Base-by-base conservation (phyloP, 2,888 invertebrate genomes). In the Anagyrus pseudococci region DNA sequence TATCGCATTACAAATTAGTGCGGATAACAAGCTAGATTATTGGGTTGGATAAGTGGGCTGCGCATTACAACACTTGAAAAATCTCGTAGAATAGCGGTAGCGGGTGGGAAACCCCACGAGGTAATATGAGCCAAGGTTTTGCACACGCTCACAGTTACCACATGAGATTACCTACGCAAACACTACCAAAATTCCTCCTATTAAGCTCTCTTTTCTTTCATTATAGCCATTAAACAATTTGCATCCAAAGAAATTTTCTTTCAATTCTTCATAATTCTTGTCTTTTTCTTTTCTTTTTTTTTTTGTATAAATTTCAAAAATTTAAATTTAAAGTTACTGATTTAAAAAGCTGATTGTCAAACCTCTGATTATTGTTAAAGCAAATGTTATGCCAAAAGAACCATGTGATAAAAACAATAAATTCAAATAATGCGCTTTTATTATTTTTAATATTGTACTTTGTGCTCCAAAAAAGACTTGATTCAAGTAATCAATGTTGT, bases 61-160 rank as follows among this genome's bases (percentile, higher is more conserved):
- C 53, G 56, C 49, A 57, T 17, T 56, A 48, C 50, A 56, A 59
- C 19, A 26, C 23, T 61, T 22, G 53, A 54, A 60, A 66, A 67
- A 64, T 62, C 68, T 71, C 71, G 80, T 74, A 76, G 80, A 74
- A 74, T 71, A 73, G 82, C 81, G 83, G 83, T 84, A 82, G 82
- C 84, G 82, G 85, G 87, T 84, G 85, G 88, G 87, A 86, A 88
- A 92, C 88, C 92, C 88, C 92, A 91, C 87, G 87, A 87, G 89
- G 91, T 89, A 91, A 89, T 89, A 89, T 91, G 92, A 91, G 91
- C 85, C 75, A 71, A 71, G 72, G 70, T 72, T 76, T 75, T 73
- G 69, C 73, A 72, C 69, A 77, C 77, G 87, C 94, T 93, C 95
- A 94, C 93, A 93, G 93, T 95, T 95, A 96, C 95, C 93, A 92